phyloP scores from a whole-genome alignment of 1,140 invertebrate species.

The Drepana arcuata region DNA sequence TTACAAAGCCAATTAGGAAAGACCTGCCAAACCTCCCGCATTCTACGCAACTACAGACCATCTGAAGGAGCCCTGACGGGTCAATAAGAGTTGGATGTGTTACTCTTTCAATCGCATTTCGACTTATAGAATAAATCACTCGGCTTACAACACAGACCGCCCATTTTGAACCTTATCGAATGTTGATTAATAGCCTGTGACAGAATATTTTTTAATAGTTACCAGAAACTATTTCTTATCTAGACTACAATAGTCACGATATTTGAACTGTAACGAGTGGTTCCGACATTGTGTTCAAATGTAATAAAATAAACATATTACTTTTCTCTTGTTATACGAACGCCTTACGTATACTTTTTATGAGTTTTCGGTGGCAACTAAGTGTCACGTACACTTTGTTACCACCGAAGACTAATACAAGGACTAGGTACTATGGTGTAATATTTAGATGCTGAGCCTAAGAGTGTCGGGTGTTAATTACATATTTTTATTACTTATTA shows the following conservation, averaged over 20 bases:
- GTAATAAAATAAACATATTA: no score
- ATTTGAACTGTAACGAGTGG: not conserved
- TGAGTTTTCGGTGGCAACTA: no score
- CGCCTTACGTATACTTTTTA: no score
- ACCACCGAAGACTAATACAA: no score
- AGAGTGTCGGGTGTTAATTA: no score
- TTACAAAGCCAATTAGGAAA: conserved; percentile 14
- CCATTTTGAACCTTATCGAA: conserved; percentile 22
- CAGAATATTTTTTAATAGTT: conserved; percentile 60
- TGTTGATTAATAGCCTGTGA: conserved; percentile 55
- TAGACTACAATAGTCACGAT: conserved; percentile 8
- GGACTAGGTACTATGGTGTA: no score
- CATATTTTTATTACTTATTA: no score
- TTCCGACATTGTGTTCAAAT: no score
- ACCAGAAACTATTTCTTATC: conserved; percentile 43
- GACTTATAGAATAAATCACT: conserved; percentile 55
- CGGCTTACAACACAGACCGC: conserved; percentile 44
- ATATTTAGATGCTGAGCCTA: no score
- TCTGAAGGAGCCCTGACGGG: conserved; percentile 1
- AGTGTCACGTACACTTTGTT: no score
- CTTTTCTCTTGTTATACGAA: no score
- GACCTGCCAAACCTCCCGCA: conserved; percentile 10
- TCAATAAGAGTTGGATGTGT: conserved; percentile 19
- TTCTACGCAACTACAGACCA: not conserved
- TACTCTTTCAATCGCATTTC: conserved; percentile 24